Base-by-base conservation (phyloP, 2,888 invertebrate genomes). In the Drosophila anomalipes region DNA sequence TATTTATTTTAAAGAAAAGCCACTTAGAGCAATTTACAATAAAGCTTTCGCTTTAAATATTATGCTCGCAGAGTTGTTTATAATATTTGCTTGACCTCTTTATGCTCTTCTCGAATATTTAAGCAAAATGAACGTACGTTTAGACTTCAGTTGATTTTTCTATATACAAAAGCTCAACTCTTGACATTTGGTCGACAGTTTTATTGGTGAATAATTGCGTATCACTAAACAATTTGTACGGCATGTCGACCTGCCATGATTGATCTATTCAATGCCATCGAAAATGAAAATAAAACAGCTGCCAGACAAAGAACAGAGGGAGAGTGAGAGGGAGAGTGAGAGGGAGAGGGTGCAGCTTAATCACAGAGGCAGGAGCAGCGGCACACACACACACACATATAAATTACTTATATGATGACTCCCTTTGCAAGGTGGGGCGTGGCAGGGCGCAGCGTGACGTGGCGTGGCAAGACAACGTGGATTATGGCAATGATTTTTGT, bases 131-230 rank as follows among this genome's bases (percentile, higher is more conserved):
- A 49, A 68, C 19, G 32, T 35, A 10, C 2, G 56, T 63, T 14
- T 28, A 16, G 14, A 51, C 35, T 28, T 16, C 1, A 22, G 14
- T 58, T 30, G 16, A 6, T 37, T 47, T 47, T 35, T 22, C n/a
- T 51, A 26, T 19, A 32, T 52, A 9, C 28, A 75, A 78, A 72
- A 72, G 70, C 72, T 76, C 59, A 77, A 81, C 77, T 79, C 77
- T 82, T 86, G 88, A 86, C 80, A 82, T 81, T 77, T 70, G 81
- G 53, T 70, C 72, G 86, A 86, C 86, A 88, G 83, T 89, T 89
- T 89, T 89, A 86, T 87, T 86, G 86, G 81, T 85, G 87, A 87
- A 89, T 87, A 87, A 87, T 87, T 87, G 87, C 79, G 83, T 79
- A 89, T 87, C 80, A 87, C 86, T 86, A 83, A 79, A 74, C 79